Evolutionary conservation across 2,888 invertebrate genomes (phyloP).

Genomic region (Ferrisia virgata): DNA sequence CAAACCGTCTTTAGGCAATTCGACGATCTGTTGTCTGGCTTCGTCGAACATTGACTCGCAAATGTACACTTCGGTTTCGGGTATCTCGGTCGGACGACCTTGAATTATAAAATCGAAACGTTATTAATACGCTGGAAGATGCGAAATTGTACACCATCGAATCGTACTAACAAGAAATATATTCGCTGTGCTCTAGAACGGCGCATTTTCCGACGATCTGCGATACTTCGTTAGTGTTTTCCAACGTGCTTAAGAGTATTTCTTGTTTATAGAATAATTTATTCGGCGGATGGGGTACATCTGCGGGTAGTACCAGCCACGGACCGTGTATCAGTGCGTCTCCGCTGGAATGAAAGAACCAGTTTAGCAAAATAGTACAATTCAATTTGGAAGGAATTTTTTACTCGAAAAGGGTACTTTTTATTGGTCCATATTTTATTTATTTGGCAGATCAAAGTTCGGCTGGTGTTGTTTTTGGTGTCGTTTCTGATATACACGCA

Average conservation of each 20-base stretch:
- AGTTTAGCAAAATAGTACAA: not conserved
- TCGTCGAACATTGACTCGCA: slow-evolving; percentile 92
- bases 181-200: slow-evolving; percentile 86
- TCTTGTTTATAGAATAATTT: slow-evolving; percentile 91
- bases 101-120: not conserved
- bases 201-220: slow-evolving; percentile 89
- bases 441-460: slow-evolving; percentile 88
- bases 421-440: slow-evolving; percentile 92
- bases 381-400: not conserved
- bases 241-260: slow-evolving; percentile 83
- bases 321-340: slow-evolving; percentile 91
- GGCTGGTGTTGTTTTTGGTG: slow-evolving; percentile 59
- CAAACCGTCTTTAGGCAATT: slow-evolving; percentile 67
- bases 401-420: slow-evolving; percentile 60
- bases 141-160: not conserved
- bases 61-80: slow-evolving; percentile 87
- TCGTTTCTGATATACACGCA: slow-evolving; percentile 92
- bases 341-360: slow-evolving; percentile 61
- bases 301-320: slow-evolving; percentile 84
- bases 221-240: slow-evolving; percentile 85
- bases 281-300: slow-evolving; percentile 75
- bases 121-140: not conserved
- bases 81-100: slow-evolving; percentile 88
- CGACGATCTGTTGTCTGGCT: slow-evolving; percentile 71
- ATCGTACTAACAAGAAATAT: slow-evolving; percentile 71